Evolutionary conservation across 2,113 vertebrate species (phyloP).

Genomic region (Oncorhynchus keta): DNA sequence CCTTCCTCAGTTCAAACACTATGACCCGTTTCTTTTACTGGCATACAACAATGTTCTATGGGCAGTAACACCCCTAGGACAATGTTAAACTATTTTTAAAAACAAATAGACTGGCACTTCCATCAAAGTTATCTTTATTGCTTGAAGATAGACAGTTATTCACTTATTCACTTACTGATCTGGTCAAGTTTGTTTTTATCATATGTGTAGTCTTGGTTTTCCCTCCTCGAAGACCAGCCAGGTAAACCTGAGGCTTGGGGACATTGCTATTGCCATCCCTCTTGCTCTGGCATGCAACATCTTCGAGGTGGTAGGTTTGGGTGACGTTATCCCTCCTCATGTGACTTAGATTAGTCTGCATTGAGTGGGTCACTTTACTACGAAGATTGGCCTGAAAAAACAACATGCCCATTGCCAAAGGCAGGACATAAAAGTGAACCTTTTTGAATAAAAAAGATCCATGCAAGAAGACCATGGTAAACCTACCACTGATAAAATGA

Average conservation of each 20-base stretch:
- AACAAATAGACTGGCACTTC: background rate
- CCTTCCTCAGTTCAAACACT: too few species aligned
- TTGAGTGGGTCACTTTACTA: conserved; percentile 77
- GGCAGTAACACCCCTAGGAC: too few species aligned
- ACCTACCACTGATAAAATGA: background rate
- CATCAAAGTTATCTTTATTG: background rate
- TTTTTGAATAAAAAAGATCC: background rate
- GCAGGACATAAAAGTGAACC: background rate
- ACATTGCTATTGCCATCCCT: conserved; percentile 69
- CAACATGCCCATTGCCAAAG: background rate
- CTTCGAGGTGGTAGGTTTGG: conserved; percentile 80
- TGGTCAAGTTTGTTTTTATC: conserved; percentile 81
- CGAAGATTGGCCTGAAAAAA: conserved; percentile 82
- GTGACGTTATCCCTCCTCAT: conserved; percentile 83
- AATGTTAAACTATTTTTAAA: too few species aligned
- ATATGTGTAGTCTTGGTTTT: conserved; percentile 42
- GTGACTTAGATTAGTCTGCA: conserved; percentile 87
- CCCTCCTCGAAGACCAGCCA: conserved; percentile 82
- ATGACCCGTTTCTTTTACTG: too few species aligned
- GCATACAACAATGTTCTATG: too few species aligned
- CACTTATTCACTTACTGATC: conserved; percentile 80
- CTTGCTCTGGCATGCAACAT: conserved; percentile 73
- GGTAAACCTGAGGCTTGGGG: conserved; percentile 79
- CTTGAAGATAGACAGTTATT: conserved; percentile 52
- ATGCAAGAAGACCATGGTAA: background rate